Evolutionary conservation across 2,888 invertebrate species (phyloP).

Genomic region (Calliopum simillimum): DNA sequence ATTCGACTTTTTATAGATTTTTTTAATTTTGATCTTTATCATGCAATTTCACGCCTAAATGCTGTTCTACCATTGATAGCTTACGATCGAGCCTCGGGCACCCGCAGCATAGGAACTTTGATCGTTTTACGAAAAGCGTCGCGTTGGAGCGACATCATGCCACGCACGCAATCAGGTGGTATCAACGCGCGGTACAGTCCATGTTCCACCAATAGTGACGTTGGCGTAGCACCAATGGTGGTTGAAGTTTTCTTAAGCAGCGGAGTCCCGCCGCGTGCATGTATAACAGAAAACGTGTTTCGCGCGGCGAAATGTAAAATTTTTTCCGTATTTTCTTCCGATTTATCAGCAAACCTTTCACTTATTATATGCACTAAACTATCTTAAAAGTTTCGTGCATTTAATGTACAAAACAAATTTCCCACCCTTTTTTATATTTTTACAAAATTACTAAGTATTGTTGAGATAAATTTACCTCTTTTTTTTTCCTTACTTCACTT

Average conservation of each 20-base stretch:
- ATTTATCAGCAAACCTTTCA: too few species aligned
- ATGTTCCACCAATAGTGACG: constrained; percentile 63
- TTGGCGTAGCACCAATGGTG: constrained; percentile 4
- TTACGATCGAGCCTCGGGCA: constrained; percentile 69
- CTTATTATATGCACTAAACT: too few species aligned
- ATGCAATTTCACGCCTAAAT: constrained; percentile 71
- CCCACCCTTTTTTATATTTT: too few species aligned
- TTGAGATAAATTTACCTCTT: constrained; percentile 8
- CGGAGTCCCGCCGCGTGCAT: constrained; percentile 7
- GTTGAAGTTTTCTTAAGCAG: too few species aligned
- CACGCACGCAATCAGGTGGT: constrained; percentile 77
- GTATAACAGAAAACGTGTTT: constrained; percentile 5
- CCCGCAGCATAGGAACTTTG: constrained; percentile 74
- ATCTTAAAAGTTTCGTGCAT: background rate
- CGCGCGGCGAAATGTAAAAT: too few species aligned
- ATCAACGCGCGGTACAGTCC: constrained; percentile 63
- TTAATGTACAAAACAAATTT: background rate
- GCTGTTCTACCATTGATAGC: constrained; percentile 72
- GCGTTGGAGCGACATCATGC: constrained; percentile 80
- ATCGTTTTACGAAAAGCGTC: constrained; percentile 76
- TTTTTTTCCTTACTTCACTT: background rate
- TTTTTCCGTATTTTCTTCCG: too few species aligned
- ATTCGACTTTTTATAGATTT: too few species aligned
- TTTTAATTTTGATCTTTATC: too few species aligned
- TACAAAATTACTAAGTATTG: background rate